Evolutionary conservation across 2,797 vertebrate species (phyloP).

Genomic region (Neopelma chrysocephalum): DNA sequence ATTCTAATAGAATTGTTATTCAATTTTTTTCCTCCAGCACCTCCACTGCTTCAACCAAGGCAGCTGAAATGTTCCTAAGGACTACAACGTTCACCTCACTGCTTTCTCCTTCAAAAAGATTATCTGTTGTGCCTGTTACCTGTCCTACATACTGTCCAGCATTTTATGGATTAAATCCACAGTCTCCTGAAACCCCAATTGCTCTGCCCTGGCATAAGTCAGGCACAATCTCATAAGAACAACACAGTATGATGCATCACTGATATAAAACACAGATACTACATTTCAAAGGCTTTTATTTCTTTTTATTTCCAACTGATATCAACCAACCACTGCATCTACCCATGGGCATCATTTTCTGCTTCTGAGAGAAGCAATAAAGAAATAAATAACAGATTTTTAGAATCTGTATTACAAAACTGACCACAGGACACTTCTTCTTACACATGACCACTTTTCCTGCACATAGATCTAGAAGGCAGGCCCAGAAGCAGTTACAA

Average conservation of each 20-base stretch:
- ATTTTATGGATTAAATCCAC: background rate
- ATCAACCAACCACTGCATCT: background rate
- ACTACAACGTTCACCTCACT: background rate
- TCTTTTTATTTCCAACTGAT: constrained; percentile 38
- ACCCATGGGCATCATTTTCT: background rate
- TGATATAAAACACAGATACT: constrained; percentile 2
- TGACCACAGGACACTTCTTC: constrained; percentile 4
- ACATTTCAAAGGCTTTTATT: constrained; percentile 29
- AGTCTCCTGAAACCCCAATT: background rate
- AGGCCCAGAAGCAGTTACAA: background rate
- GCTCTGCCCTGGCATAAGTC: background rate
- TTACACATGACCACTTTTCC: background rate
- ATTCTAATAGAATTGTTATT: background rate
- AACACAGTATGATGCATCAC: background rate
- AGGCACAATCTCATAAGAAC: background rate
- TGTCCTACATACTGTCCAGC: background rate
- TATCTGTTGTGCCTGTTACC: background rate
- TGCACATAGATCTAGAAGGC: background rate
- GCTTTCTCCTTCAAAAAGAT: background rate
- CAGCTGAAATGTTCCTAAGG: background rate
- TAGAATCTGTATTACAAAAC: constrained; percentile 15
- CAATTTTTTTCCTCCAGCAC: background rate
- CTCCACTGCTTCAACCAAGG: background rate
- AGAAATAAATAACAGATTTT: constrained; percentile 25
- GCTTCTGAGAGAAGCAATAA: background rate